Base-by-base conservation (phyloP, 2,888 invertebrate species). In the Polylopha cassiicola region DNA sequence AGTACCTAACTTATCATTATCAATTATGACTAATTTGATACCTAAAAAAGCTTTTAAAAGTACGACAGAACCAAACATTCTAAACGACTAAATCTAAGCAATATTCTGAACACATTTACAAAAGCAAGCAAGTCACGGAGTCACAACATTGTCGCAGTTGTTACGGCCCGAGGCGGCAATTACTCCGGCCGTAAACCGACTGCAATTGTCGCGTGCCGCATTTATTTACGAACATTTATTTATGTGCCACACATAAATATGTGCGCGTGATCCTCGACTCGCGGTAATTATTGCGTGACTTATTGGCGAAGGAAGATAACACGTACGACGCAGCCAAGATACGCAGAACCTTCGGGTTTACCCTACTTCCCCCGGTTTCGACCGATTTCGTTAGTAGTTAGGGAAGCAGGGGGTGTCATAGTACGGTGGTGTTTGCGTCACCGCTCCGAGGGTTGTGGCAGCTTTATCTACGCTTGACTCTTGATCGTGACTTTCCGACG, bases 271-370 rank as follows among this genome's bases (percentile, higher is more conserved):
- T 74, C 66, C 72, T 64, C 65, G 58, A 64, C 61, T 65, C 72
- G 76, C 75, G 71, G 84, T 79, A 85, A 84, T 85, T 84, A 85
- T 79, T 75, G 81, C 73, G 73, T 82, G 82, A 85, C 81, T 84
- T 84, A 84, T 85, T 84, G 82, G 73, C 73, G 73, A 69, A 70
- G 64, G 65, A 67, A 77, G 84, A 84, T 84, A 84, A 79, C 82
- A 77, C 77, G 77, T 77, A 72, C 70, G 55, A 58, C 58, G 55
- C 66, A 58, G 58, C 82, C 73, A 69, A 44, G 47, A 32, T 59
- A 48, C 33, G 3, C 29, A 55, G 73, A 72, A 22, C 76, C 51
- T 51, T 50, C 7, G 26, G 45, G 28, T 39, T 46, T 39, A 51
- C 23, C 17, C 5, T 7, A 22, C 31, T 11, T 2, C 8, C 46